Base-by-base conservation (phyloP, 2,797 vertebrate genomes). In the Mallotus villosus region DNA sequence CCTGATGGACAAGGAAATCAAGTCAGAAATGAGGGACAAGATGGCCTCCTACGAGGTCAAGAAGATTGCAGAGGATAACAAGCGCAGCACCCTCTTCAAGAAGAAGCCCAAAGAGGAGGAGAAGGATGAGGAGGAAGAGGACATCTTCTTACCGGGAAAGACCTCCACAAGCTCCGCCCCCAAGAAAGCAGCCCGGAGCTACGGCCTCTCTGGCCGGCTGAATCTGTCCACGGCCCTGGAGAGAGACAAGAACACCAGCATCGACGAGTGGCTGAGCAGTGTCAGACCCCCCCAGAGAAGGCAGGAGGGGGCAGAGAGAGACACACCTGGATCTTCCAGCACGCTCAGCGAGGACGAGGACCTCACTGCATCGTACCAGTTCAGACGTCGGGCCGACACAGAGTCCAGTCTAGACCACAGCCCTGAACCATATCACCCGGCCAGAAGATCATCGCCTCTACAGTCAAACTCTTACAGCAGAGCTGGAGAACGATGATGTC, bases 51-150 rank as follows among this genome's bases (percentile, higher is more conserved):
- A 98, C 34, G 93, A 94, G 71, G 85, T 92, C 74, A 97, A 98
- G 87, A 99, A 99, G 86, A 94, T 99, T 78, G 88, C 94, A 34
- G 92, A 93, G 11, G 94, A 97, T 89, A 96, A 97, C 86, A 96
- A 94, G 69, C 96, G 96, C 67, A 99, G 98, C 87, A 95, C 94
- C 5, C 86, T 97, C 66, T 99, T 94, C 91, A 99, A 97, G 90
- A 99, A 98, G 86, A 93, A 94, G 79, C 88, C 86, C 1, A 95
- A 92, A 82, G 94, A 90, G 8, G 93, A 92, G 0, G 92, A 92
- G 0, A 91, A 94, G 2, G 78, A 89, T 2, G 88, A 87, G 0
- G 37, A 77, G 79, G 62, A 77, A 49, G 90, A 90, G 86, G 75
- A 88, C 77, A 70, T 78, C 55, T 85, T 89, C 64, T 81, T 90